Percentiles rank a stretch among this genome's conserved stretches.
Conservation (phyloP, 2,113 vertebrate species). For the Crotalus viridis region DNA sequence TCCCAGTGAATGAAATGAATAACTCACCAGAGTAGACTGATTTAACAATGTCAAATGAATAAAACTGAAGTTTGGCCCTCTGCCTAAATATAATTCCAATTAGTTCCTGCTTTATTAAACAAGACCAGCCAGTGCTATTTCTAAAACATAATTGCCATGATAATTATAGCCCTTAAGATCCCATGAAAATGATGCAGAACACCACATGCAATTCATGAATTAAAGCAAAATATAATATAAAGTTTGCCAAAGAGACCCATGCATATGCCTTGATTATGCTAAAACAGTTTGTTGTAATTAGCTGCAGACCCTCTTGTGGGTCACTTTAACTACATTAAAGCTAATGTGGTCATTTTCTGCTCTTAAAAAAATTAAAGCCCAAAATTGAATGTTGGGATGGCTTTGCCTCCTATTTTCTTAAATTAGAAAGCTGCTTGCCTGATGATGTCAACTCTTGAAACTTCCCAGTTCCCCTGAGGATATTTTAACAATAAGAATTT, state of each 20-base stretch:
- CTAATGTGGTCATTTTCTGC: conserved; percentile 42
- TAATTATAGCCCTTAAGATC: conserved; percentile 60
- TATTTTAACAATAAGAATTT: conserved; percentile 10
- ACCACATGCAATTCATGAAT: conserved; percentile 21
- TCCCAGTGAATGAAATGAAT: conserved; percentile 1
- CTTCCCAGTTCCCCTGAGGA: not conserved
- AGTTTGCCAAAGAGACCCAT: conserved; percentile 33
- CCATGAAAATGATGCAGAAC: conserved; percentile 50
- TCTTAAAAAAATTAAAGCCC: conserved; percentile 10
- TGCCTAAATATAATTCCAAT: conserved; percentile 23
- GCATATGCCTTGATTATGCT: conserved; percentile 39
- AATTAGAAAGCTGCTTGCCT: conserved; percentile 9
- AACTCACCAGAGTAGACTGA: not conserved
- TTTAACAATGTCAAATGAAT: conserved; percentile 11
- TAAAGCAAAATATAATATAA: conserved; percentile 31
- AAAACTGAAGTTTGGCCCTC: conserved; percentile 5
- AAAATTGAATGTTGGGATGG: conserved; percentile 1
- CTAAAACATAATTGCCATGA: conserved; percentile 57
- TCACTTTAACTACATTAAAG: conserved; percentile 58
- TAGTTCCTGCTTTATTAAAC: conserved; percentile 50
- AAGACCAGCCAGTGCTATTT: conserved; percentile 59
- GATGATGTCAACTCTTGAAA: not conserved
- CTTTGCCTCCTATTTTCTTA: not conserved
- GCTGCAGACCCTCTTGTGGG: conserved; percentile 22
- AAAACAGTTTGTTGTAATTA: conserved; percentile 42